phyloP scores from a whole-genome alignment of 2,888 invertebrate genomes.

The Nymphalis urticae region DNA sequence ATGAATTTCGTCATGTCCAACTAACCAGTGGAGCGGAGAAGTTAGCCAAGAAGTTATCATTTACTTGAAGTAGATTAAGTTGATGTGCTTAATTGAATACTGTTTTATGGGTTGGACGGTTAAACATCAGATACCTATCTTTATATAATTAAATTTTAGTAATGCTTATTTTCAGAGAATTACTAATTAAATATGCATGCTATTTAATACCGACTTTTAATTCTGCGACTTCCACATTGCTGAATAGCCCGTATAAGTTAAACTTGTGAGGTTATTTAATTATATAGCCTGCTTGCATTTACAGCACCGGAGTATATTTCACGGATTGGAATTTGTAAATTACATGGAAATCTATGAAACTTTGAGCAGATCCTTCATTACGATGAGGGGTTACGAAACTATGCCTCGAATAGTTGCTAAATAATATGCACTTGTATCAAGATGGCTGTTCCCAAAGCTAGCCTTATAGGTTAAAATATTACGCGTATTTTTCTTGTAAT shows the following conservation, averaged over 20 bases:
- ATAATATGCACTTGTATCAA: too few species aligned
- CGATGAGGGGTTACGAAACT: not conserved
- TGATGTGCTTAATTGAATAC: not conserved
- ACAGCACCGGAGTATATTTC: not conserved
- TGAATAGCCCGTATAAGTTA: too few species aligned
- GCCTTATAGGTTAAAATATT: too few species aligned
- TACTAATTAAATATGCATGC: too few species aligned
- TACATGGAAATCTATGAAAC: not conserved
- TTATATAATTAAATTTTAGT: too few species aligned
- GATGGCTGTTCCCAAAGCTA: not conserved
- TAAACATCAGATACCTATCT: not conserved
- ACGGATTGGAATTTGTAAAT: not conserved
- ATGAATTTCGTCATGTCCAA: slow-evolving; percentile 14
- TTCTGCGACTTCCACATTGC: too few species aligned
- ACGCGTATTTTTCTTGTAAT: too few species aligned
- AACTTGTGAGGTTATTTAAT: too few species aligned
- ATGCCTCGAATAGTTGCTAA: not conserved
- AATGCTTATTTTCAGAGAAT: too few species aligned
- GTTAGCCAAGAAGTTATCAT: slow-evolving; percentile 19
- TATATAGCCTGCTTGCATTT: too few species aligned
- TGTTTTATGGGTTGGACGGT: slow-evolving; percentile 1
- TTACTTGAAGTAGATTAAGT: slow-evolving; percentile 19
- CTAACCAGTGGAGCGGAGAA: slow-evolving; percentile 2
- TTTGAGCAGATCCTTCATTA: not conserved
- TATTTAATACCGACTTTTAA: too few species aligned